Percentiles rank a stretch among this genome's conserved stretches.
These are phyloP conservation scores for Elanus axillaris DNA, from an alignment of 2,113 vertebrate genomes.

Conservation along the genomic window DNA sequence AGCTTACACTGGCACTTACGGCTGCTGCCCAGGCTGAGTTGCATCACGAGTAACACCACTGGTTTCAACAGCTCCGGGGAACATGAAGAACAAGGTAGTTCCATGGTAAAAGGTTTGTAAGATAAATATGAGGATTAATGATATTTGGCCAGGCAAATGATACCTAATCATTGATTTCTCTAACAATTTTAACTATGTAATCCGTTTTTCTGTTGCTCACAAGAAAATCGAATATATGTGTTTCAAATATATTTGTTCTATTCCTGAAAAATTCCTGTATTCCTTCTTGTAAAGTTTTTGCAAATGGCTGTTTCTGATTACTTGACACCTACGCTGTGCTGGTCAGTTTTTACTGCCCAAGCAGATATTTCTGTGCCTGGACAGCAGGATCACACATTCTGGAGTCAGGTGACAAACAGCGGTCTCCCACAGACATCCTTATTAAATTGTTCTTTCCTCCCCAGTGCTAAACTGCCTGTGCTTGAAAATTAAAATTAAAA, in stretches of 20 bases:
- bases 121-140: neutral
- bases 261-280: neutral
- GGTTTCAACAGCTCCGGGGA: neutral
- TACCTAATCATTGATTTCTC: rapidly evolving
- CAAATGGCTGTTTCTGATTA: neutral
- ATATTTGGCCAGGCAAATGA: neutral
- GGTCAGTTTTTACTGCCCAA: neutral
- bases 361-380: neutral
- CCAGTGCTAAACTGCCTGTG: neutral
- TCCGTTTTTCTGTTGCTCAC: neutral
- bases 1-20: rapidly evolving
- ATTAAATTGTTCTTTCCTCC: neutral
- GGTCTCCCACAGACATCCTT: neutral
- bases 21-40: neutral
- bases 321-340: neutral
- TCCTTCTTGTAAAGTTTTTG: neutral
- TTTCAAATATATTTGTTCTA: neutral
- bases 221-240: neutral
- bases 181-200: neutral
- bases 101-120: neutral
- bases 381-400: neutral
- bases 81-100: rapidly evolving
- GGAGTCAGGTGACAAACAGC: neutral
- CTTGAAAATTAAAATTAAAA: neutral
- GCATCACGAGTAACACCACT: rapidly evolving